Percentiles rank a stretch among this genome's conserved stretches.
phyloP scores from a whole-genome alignment of 2,797 vertebrate genomes.

The Protosalanx chinensis region DNA sequence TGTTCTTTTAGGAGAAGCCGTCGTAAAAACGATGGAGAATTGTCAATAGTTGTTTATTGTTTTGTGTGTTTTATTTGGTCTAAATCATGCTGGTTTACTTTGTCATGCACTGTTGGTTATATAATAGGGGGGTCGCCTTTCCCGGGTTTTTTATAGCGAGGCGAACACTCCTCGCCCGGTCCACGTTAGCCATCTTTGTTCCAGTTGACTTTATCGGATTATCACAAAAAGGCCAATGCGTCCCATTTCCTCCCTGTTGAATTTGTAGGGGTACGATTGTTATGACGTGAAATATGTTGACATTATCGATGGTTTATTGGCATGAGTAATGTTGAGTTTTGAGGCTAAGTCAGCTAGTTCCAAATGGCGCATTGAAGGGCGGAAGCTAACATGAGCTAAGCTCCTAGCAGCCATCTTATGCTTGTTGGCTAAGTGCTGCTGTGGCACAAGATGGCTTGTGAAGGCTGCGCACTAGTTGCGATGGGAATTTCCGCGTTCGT shows the following conservation, averaged over 20 bases:
- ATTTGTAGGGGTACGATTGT: neutral
- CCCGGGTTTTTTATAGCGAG: conserved; percentile 70
- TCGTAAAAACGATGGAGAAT: neutral
- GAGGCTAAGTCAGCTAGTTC: conserved; percentile 25
- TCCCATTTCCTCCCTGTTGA: neutral
- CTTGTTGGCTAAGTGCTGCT: conserved; percentile 65
- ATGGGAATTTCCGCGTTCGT: conserved; percentile 52
- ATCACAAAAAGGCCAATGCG: neutral
- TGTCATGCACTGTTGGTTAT: conserved; percentile 18
- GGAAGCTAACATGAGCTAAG: conserved; percentile 68
- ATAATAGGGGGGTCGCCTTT: conserved; percentile 53
- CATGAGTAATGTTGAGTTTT: neutral
- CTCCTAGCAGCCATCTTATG: conserved; percentile 55
- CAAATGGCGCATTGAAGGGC: conserved; percentile 60
- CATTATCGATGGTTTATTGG: neutral
- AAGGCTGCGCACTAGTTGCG: conserved; percentile 43
- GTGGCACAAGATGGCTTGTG: conserved; percentile 73
- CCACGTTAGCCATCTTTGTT: conserved; percentile 69
- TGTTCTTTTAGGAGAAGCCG: neutral
- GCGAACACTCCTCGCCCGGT: conserved; percentile 35
- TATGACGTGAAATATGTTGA: neutral
- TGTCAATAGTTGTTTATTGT: accelerated
- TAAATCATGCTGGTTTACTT: neutral
- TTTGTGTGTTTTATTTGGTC: neutral
- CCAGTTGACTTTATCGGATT: conserved; percentile 32